Evolutionary conservation across 2,797 vertebrate species (phyloP), one percentile per base, ranked within the genome.

Genomic region (Scolopax bukidnonensis): DNA sequence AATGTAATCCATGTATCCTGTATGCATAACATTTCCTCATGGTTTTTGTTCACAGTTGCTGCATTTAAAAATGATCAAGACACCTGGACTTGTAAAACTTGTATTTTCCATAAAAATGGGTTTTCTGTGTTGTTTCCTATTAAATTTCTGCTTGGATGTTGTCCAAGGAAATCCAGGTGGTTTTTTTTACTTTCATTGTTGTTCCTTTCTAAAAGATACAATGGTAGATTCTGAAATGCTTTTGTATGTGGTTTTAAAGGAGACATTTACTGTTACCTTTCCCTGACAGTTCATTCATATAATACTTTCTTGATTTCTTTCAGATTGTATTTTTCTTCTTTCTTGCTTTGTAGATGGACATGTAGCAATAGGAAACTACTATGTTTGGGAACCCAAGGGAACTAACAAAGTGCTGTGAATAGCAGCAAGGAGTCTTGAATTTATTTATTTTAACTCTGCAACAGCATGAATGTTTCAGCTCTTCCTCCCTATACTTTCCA

Each of bases 101-200:
- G 8, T 73, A 17, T 78, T 90, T 87, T 87, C 67, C 64, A 77
- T 93, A 27, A 87, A 95, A 89, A 71, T 61, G 16, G 12, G 2
- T 2, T 89, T 94, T 93, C 28, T 89, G 5, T 53, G 18, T 81
- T 89, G 59, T 73, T 83, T 51, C 12, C 27, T 84, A 3, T 80
- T 76, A 93, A 50, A 61, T 77, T 93, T 82, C 60, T 87, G 51
- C 56, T 94, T 89, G 71, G 64, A 79, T 59, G 7, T 53, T 92
- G n/a, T 90, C 71, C 83, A 90, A 80, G 40, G 45, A 30, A 69
- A 80, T 73, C 18, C 45, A 50, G 28, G 33, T 57, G 12, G 4
- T 2, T 59, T 68, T 73, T 41, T 82, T 90, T 68, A 19, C 68
- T 90, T 78, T 90, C n/a, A 23, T 56, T 83, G 51, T 89, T 86